A percentile compares a stretch with the other conserved stretches of the same genome.
Evolutionary conservation across 2,797 vertebrate genomes (phyloP).

Genomic region (Alectoris magna): DNA sequence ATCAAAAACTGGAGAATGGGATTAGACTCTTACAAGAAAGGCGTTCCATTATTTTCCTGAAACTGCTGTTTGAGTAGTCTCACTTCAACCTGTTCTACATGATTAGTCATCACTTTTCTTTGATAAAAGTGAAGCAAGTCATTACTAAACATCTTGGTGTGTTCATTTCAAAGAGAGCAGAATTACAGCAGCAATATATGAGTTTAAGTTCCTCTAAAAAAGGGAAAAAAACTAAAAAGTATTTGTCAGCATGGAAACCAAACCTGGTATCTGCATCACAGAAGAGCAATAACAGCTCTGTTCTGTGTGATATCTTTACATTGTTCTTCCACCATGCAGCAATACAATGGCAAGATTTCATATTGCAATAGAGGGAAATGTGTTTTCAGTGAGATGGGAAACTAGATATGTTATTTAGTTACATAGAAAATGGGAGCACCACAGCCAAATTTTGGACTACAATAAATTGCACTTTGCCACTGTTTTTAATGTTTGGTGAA

Average conservation of each 20-base stretch:
- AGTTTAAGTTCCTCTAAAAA: background rate
- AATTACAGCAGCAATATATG: background rate
- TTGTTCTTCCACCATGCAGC: background rate
- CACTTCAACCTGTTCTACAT: background rate
- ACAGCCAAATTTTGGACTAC: background rate
- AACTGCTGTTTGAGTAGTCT: background rate
- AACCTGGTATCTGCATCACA: background rate
- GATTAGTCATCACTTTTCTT: background rate
- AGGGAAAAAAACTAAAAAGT: background rate
- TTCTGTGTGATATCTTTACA: background rate
- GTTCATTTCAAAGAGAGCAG: background rate
- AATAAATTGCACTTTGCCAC: background rate
- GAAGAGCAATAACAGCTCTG: background rate
- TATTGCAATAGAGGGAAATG: background rate
- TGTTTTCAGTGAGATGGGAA: background rate
- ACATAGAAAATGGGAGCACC: background rate
- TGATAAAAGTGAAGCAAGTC: background rate
- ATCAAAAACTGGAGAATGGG: background rate
- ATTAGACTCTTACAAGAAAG: background rate
- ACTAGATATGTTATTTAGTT: background rate
- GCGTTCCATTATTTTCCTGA: background rate
- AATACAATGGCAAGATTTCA: background rate
- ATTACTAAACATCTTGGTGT: background rate
- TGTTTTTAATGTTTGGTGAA: background rate
- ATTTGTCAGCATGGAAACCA: background rate